Conservation (phyloP, 2,888 invertebrate genomes). For the Diarsia rubi region DNA sequence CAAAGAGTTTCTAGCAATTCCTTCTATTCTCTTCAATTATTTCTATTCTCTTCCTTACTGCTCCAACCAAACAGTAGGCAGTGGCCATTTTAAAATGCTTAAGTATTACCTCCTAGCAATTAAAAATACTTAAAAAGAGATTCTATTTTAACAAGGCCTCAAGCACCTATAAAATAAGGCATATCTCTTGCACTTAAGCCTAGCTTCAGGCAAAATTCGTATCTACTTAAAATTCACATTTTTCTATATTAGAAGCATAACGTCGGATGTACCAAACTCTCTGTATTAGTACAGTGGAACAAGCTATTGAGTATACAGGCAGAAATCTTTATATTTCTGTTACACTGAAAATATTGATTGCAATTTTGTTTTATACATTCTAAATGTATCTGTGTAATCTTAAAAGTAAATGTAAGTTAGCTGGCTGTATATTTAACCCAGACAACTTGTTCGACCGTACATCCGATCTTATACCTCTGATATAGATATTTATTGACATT, state of each 20-base stretch:
- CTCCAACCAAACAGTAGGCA: neutral
- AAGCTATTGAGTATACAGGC: too few species aligned
- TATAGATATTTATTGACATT: neutral
- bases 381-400: too few species aligned
- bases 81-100: constrained; percentile 12
- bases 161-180: constrained; percentile 46
- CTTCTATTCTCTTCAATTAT: neutral
- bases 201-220: constrained; percentile 29
- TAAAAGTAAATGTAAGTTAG: too few species aligned
- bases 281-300: too few species aligned
- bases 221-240: neutral
- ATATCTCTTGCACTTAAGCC: constrained; percentile 21
- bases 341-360: too few species aligned
- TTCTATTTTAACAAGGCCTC: constrained; percentile 31
- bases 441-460: too few species aligned
- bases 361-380: too few species aligned
- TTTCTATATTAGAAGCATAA: neutral
- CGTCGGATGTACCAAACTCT: too few species aligned
- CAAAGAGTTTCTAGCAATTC: neutral
- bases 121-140: constrained; percentile 30
- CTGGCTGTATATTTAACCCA: too few species aligned
- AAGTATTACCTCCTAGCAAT: constrained; percentile 17
- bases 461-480: too few species aligned
- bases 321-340: too few species aligned
- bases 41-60: neutral